phyloP scores from a whole-genome alignment of 2,113 vertebrate genomes.

The Prunella himalayana region DNA sequence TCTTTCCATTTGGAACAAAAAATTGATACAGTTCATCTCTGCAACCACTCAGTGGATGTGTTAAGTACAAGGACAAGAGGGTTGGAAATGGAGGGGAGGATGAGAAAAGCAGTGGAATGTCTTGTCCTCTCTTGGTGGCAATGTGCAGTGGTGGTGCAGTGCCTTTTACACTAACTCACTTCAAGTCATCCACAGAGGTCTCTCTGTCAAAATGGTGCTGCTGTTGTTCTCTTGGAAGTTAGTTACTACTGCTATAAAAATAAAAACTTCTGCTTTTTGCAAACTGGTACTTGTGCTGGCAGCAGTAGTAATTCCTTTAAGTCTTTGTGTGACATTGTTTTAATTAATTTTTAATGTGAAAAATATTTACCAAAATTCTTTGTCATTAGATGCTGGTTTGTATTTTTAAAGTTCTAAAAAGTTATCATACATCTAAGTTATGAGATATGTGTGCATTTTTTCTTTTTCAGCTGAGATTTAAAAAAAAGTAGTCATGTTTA shows the following conservation, averaged over 20 bases:
- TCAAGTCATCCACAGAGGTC: background rate
- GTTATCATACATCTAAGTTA: background rate
- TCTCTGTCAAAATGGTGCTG: background rate
- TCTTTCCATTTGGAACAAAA: background rate
- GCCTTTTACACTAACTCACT: background rate
- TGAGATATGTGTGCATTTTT: background rate
- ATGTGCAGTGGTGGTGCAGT: accelerated
- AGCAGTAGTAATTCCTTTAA: background rate
- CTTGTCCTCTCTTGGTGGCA: background rate
- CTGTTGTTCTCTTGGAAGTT: background rate
- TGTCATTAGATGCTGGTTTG: background rate
- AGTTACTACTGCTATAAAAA: background rate
- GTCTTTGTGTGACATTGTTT: background rate
- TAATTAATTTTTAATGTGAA: background rate
- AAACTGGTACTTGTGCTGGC: background rate
- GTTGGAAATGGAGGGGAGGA: background rate
- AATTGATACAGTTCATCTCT: background rate
- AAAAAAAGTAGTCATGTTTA: background rate
- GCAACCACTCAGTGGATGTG: background rate
- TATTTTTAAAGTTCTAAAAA: background rate
- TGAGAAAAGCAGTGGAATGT: background rate
- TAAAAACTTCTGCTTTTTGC: accelerated
- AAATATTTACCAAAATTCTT: background rate
- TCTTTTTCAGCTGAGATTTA: background rate
- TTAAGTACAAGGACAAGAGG: background rate